Evolutionary conservation across 2,797 vertebrate genomes (phyloP).

Genomic region (Glossophaga mutica): DNA sequence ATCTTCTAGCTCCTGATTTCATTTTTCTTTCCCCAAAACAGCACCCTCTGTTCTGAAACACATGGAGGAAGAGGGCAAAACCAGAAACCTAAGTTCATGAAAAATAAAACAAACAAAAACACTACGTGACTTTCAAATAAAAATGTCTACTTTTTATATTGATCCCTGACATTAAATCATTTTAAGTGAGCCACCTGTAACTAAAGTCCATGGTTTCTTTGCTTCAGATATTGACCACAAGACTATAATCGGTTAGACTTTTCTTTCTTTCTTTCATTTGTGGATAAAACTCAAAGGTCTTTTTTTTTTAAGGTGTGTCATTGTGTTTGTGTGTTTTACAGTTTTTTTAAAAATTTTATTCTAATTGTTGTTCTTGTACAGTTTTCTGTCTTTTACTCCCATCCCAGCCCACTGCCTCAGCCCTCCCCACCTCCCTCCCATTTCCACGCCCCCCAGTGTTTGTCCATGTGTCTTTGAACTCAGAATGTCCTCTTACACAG

Average conservation of each 20-base stretch:
- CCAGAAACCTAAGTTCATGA: not conserved
- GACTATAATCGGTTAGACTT: conserved; percentile 41
- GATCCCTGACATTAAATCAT: not conserved
- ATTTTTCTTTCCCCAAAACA: not conserved
- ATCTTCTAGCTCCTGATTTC: not conserved
- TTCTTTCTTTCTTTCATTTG: conserved; percentile 44
- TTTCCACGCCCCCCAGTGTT: no score
- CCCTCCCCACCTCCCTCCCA: no score
- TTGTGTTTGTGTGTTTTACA: no score
- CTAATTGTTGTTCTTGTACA: no score
- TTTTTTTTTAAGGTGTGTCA: no score
- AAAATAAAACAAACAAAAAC: not conserved
- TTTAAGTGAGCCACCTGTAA: not conserved
- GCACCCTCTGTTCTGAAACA: not conserved
- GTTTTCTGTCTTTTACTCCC: no score
- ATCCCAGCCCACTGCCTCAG: no score
- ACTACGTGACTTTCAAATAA: not conserved
- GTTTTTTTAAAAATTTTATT: no score
- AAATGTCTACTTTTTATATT: not conserved
- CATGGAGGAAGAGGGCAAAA: not conserved
- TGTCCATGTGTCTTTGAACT: not conserved
- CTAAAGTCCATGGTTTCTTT: not conserved
- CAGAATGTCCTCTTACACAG: not conserved
- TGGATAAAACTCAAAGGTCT: not conserved
- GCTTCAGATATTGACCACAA: not conserved